Percentiles rank a stretch among this genome's conserved stretches.
Evolutionary conservation across 1,140 invertebrate species (phyloP).

Genomic region (Rhyzopertha dominica): DNA sequence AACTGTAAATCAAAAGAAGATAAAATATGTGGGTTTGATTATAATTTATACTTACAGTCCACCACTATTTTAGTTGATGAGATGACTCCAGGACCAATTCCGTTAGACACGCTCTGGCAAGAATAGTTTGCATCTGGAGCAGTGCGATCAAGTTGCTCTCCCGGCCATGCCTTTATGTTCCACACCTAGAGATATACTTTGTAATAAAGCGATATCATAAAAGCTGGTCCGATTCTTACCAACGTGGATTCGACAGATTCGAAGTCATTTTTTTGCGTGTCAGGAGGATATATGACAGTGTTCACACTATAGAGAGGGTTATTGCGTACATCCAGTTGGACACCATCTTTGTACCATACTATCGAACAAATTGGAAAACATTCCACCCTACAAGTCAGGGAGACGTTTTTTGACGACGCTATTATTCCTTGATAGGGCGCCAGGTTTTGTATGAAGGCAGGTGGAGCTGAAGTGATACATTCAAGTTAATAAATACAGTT

Average conservation of each 20-base stretch:
- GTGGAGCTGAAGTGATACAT: conserved; percentile 61
- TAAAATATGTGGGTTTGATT: too few species aligned
- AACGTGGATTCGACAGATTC: conserved; percentile 80
- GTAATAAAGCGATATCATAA: conserved; percentile 1
- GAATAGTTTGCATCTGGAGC: conserved; percentile 79
- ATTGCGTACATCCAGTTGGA: conserved; percentile 56
- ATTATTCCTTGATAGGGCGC: conserved; percentile 74
- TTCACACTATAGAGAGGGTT: conserved; percentile 64
- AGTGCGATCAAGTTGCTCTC: conserved; percentile 66
- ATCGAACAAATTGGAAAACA: conserved; percentile 81
- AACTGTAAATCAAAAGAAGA: conserved; percentile 53
- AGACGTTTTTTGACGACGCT: conserved; percentile 66
- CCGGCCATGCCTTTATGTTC: conserved; percentile 79
- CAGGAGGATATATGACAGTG: conserved; percentile 58
- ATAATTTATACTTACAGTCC: conserved; percentile 67
- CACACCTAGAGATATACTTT: conserved; percentile 47
- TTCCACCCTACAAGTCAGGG: conserved; percentile 80
- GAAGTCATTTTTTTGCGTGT: conserved; percentile 75
- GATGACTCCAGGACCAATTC: conserved; percentile 65
- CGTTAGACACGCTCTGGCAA: conserved; percentile 69
- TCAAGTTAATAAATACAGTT: neutral
- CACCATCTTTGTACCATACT: conserved; percentile 74
- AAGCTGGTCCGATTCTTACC: conserved; percentile 45
- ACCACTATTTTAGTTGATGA: conserved; percentile 78
- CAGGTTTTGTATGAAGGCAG: conserved; percentile 77